Conservation (phyloP, 2,113 vertebrate species). For the Sclerurus mexicanus region DNA sequence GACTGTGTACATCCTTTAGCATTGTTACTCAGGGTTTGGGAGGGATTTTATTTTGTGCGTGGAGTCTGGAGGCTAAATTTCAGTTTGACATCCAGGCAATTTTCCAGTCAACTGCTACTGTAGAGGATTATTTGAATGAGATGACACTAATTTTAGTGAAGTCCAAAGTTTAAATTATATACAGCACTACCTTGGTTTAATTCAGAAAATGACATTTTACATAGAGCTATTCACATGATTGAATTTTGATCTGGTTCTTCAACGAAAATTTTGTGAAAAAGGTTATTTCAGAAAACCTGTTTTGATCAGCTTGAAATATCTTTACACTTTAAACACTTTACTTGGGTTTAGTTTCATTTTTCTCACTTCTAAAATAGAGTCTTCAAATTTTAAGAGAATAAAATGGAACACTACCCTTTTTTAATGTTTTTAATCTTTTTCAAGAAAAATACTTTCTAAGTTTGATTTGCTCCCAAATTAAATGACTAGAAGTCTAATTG, state of each 20-base stretch:
- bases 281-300: neutral
- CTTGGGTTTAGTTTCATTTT: neutral
- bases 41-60: neutral
- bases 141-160: neutral
- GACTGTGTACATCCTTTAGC: neutral
- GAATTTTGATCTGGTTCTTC: neutral
- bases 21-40: neutral
- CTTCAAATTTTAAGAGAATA: neutral
- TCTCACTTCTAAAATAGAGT: neutral
- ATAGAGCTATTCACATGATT: neutral
- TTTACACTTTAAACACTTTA: neutral
- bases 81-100: neutral
- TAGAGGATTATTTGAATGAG: slow-evolving; percentile 1
- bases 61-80: neutral
- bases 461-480: fast-evolving
- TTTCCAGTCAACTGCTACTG: neutral
- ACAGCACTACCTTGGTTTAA: neutral
- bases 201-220: neutral
- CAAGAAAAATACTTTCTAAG: neutral
- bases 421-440: neutral
- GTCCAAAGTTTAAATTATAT: slow-evolving; percentile 2
- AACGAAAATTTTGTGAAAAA: neutral
- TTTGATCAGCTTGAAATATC: neutral
- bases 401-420: neutral
- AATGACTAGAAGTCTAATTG: neutral